These are phyloP conservation scores for Poecilobothrus nobilitatus DNA, from an alignment of 2,888 invertebrate species.

Conservation along the genomic window DNA sequence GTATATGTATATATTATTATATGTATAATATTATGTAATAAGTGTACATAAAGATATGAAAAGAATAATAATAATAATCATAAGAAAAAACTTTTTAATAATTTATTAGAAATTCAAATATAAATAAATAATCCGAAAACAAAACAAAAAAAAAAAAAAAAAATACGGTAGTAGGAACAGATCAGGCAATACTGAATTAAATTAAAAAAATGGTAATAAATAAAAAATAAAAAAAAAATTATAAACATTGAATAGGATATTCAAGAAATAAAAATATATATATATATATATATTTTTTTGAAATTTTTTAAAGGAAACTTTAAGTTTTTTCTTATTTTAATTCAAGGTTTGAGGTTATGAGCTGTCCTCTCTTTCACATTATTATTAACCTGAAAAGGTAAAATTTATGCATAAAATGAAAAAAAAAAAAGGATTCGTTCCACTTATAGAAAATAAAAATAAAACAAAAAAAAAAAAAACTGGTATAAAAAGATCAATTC, in stretches of 20 bases:
- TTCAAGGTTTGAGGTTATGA: not conserved
- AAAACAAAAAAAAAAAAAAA: not conserved
- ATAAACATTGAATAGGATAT: not conserved
- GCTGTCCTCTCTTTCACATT: too few relatives aligned
- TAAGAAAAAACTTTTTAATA: slow-evolving; percentile 1
- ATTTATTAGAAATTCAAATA: slow-evolving; percentile 6
- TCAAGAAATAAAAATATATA: not conserved
- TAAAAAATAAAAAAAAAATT: not conserved
- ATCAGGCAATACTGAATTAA: too few relatives aligned
- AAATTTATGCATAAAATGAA: not conserved
- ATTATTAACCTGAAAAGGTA: not conserved
- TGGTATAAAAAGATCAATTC: not conserved
- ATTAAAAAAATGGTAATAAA: not conserved
- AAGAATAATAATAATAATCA: not conserved
- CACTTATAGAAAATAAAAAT: not conserved
- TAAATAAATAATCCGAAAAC: not conserved
- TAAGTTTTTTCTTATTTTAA: not conserved
- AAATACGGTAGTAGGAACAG: too few relatives aligned
- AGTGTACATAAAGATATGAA: too few relatives aligned
- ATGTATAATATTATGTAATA: too few relatives aligned
- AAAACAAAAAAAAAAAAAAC: too few relatives aligned
- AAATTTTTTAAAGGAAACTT: not conserved
- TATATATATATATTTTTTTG: not conserved
- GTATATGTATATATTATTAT: too few relatives aligned
- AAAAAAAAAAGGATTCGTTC: not conserved